Base-by-base conservation (phyloP, 2,113 vertebrate genomes). In the Lepus americanus region DNA sequence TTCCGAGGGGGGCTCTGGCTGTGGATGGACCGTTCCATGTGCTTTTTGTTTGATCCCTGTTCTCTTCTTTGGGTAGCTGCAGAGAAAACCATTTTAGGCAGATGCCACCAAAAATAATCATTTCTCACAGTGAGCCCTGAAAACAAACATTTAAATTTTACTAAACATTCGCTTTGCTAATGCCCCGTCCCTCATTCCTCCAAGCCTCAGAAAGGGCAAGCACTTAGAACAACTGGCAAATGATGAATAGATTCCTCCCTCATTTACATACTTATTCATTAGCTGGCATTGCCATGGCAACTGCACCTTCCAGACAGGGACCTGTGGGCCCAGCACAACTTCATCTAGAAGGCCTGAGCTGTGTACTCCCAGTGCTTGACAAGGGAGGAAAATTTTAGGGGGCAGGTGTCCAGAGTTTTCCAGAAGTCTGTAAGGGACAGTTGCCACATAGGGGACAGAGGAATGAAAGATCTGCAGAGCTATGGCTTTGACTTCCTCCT, bases 221-320 rank as follows among this genome's bases (percentile, higher is more conserved):
- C 81, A n/a, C 67, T 83, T 82, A 89, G 84, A 92, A 84, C 66
- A 55, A 88, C 70, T 88, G 92, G 90, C 64, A 94, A 67, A 79
- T 73, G 79, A 95, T 76, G 84, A 91, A 94, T 88, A 77, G 31
- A 77, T 94, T 95, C 79, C 14, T 85, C 61, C 33, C n/a, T 97
- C 86, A 87, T 97, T 97, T 97, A 12, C 97, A 96, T 95, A 84
- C 61, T 63, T 96, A 86, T 86, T 95, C 92, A 95, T 97, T 96
- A 96, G 79, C 95, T 25, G 1, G 61, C 29, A 55, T 97, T 95
- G 88, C 95, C 85, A 91, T 95, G 95, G 90, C 83, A 97, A 97
- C 96, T 0, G 33, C 86, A 76, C 88, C 90, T 92, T 95, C 59
- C 88, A 63, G 90, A 80, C 78, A 67, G 66, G 76, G 83, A 87